phyloP scores from a whole-genome alignment of 1,140 invertebrate species.

The Dolichoris vasculosae region DNA sequence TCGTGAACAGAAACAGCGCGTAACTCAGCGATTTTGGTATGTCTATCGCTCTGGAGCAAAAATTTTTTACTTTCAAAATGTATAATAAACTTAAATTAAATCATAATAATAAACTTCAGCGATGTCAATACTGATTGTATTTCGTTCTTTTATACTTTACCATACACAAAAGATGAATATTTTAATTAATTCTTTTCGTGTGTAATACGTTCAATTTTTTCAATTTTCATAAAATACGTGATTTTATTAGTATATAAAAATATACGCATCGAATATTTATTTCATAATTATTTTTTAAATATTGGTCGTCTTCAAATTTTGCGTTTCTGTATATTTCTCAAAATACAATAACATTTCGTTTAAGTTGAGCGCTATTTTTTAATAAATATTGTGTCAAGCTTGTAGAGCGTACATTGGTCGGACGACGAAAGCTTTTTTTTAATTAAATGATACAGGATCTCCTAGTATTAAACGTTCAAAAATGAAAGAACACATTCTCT shows the following conservation, averaged over 20 bases:
- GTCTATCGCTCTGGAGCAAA: background rate
- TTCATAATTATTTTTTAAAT: background rate
- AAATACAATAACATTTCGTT: background rate
- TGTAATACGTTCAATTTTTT: no score
- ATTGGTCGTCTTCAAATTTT: background rate
- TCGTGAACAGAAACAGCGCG: background rate
- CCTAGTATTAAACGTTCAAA: background rate
- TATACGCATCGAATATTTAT: background rate
- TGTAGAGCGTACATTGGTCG: background rate
- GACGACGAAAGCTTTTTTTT: background rate
- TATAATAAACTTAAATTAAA: no score
- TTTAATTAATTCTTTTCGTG: no score
- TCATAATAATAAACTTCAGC: no score
- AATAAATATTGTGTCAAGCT: background rate
- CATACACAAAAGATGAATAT: no score
- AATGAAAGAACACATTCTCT: background rate
- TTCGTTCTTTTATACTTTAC: no score
- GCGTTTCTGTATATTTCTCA: background rate
- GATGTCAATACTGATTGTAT: no score
- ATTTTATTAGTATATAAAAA: no score
- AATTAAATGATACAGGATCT: background rate
- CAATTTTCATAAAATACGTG: no score
- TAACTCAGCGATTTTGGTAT: background rate
- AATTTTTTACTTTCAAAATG: slow-evolving; percentile 27
- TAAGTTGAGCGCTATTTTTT: background rate